Conservation (phyloP, 2,888 invertebrate species). For the Platycheirus albimanus region DNA sequence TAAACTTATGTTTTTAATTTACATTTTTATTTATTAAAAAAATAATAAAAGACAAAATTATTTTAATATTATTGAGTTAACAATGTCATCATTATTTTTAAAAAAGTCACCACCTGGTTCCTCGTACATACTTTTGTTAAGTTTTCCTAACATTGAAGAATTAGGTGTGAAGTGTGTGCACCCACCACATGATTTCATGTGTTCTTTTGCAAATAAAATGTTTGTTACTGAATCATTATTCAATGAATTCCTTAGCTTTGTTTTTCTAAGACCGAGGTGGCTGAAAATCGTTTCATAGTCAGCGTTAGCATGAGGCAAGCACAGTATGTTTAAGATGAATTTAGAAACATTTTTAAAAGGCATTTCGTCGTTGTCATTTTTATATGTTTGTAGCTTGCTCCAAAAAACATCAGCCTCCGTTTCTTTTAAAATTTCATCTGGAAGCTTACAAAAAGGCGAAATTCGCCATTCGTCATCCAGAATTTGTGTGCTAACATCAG, state of each 20-base stretch:
- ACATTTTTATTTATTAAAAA: no score
- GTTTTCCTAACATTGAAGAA: neutral
- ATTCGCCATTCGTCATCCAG: conserved; percentile 3
- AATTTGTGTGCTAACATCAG: neutral
- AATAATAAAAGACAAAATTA: no score
- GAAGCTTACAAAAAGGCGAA: neutral
- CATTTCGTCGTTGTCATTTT: conserved; percentile 9
- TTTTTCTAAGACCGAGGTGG: conserved; percentile 1
- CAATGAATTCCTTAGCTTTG: neutral
- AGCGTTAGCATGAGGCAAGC: neutral
- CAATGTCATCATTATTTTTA: neutral
- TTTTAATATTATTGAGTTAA: neutral
- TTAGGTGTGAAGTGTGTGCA: no score
- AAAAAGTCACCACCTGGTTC: neutral
- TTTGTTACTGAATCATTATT: neutral
- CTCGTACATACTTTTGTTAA: neutral
- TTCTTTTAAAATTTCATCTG: neutral
- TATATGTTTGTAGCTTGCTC: neutral
- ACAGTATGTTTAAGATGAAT: neutral
- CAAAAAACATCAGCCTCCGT: conserved; percentile 8
- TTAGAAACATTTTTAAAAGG: neutral
- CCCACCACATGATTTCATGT: neutral
- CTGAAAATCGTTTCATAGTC: neutral
- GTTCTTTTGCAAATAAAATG: conserved; percentile 1
- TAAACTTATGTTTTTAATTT: no score